Base-by-base conservation (phyloP, 2,113 vertebrate genomes). In the Capreolus pygargus region DNA sequence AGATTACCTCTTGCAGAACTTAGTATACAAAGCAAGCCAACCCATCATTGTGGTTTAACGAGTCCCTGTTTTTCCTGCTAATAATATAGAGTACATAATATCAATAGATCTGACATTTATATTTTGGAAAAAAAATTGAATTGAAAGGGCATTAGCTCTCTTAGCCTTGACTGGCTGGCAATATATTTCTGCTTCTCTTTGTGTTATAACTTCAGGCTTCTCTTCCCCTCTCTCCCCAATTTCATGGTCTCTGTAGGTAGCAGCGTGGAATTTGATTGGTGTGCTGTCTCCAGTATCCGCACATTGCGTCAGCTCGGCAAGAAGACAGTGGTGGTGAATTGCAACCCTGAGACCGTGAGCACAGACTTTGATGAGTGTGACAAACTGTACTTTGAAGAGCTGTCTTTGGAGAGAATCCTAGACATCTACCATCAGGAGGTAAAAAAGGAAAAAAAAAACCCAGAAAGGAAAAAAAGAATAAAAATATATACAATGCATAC, bases 251-350 rank as follows among this genome's bases (percentile, higher is more conserved):
- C 98, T 86, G 79, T 98, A 99, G 99, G 99, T 90, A 99, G 99
- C 99, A 99, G 99, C 0, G 99, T 99, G 96, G 99, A 99, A 98
- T 99, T 99, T 97, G 99, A 99, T 97, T 99, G 99, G 99, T 99
- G 99, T 90, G 99, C 99, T 1, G 99, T 99, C 98, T 99, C 99
- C 97, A 99, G 99, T 50, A 99, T 99, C 98, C 99, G 99, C 84
- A 98, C 99, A 0, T 98, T 99, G 98, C 99, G 99, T 95, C 99
- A 99, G 92, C 99, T 99, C 97, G 99, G 99, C 95, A 99, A 98
- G 98, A 99, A 98, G 99, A 99, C 99, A 0, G 99, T 99, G 28
- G 99, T 99, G 1, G 99, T 99, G 96, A 99, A 99, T 98, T 99
- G 99, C 98, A 99, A 99, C 98, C 99, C 99, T 0, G 99, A 99